phyloP scores from a whole-genome alignment of 1,140 invertebrate species.

The Theocolax elegans region DNA sequence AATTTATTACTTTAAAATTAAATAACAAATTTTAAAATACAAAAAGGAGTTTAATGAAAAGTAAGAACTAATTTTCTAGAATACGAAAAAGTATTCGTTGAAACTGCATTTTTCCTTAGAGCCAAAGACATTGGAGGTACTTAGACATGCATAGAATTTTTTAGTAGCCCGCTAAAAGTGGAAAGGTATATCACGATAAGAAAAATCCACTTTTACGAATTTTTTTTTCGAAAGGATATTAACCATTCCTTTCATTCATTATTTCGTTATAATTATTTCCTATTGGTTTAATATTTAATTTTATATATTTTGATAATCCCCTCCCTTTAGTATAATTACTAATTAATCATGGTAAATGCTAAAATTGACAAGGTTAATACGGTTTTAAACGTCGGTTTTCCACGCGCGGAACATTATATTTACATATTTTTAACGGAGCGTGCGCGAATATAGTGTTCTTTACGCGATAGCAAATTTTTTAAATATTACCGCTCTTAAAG shows the following conservation, averaged over 20 bases:
- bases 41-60: constrained; percentile 2
- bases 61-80: constrained; percentile 25
- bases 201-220: constrained; percentile 1
- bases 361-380: no score
- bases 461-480: no score
- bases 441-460: no score
- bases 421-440: no score
- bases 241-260: neutral
- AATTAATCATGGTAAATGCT: no score
- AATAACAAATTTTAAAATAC: neutral
- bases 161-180: constrained; percentile 7
- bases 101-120: constrained; percentile 1
- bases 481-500: no score
- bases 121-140: constrained; percentile 19
- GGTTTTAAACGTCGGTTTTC: no score
- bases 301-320: no score
- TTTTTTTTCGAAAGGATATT: neutral
- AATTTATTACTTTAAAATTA: no score
- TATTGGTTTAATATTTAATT: no score
- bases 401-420: no score
- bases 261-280: neutral
- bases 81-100: constrained; percentile 4
- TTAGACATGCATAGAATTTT: constrained; percentile 38
- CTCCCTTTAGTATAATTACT: no score
- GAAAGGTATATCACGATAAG: constrained; percentile 14